Conservation (phyloP, 2,888 invertebrate genomes). For the Asteroscopus sphinx region DNA sequence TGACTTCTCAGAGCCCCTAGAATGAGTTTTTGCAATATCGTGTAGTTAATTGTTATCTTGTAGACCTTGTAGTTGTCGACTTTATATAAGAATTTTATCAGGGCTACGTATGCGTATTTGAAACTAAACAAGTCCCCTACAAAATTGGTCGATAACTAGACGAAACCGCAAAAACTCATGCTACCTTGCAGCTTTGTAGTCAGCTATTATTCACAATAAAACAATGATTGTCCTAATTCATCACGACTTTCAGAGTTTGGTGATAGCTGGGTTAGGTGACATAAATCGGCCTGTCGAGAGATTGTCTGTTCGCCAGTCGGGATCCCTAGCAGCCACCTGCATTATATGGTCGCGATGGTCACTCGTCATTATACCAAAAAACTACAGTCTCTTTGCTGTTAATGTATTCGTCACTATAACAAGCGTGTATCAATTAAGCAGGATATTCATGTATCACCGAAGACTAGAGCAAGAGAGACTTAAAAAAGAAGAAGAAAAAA, state of each 20-base stretch:
- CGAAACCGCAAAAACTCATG: too few relatives aligned
- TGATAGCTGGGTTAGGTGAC: constrained; percentile 96
- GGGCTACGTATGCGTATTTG: too few relatives aligned
- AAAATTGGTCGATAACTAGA: too few relatives aligned
- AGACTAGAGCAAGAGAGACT: constrained; percentile 19
- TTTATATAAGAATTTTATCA: too few relatives aligned
- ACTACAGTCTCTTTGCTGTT: constrained; percentile 97
- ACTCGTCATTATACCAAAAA: constrained; percentile 98
- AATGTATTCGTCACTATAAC: constrained; percentile 98
- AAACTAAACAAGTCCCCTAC: too few relatives aligned
- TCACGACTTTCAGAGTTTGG: constrained; percentile 91
- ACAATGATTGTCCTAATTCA: not conserved
- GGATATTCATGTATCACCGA: constrained; percentile 89
- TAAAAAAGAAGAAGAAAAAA: not conserved
- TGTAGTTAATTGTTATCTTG: too few relatives aligned
- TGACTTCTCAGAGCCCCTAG: too few relatives aligned
- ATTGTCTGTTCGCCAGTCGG: constrained; percentile 95
- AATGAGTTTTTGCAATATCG: too few relatives aligned
- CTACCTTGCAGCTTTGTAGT: too few relatives aligned
- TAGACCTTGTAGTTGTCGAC: too few relatives aligned
- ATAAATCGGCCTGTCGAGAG: constrained; percentile 96
- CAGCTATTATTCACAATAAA: too few relatives aligned
- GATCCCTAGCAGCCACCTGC: constrained; percentile 93
- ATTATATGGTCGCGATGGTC: constrained; percentile 97
- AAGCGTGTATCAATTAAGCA: constrained; percentile 94